Evolutionary conservation across 1,140 invertebrate species (phyloP).

Genomic region (Amphibalanus amphitrite): DNA sequence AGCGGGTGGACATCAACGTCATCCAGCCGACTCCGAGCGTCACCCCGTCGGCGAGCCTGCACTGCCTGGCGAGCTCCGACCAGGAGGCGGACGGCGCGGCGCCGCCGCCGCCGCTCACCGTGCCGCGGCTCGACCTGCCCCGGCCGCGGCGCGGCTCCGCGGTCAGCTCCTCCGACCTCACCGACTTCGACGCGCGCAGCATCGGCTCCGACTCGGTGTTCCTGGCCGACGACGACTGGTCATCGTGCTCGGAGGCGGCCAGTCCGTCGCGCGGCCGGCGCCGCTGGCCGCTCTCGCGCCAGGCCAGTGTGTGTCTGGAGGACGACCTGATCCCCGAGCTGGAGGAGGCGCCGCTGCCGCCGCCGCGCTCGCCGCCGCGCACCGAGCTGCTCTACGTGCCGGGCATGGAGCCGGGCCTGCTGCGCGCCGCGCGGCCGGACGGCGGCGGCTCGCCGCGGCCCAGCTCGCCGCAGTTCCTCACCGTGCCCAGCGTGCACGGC

Average conservation of each 20-base stretch:
- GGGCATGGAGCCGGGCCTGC: neutral
- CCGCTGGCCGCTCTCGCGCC: neutral
- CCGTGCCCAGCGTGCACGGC: neutral
- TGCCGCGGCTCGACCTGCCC: constrained; percentile 15
- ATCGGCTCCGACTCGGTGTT: constrained; percentile 19
- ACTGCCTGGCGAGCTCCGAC: constrained; percentile 9
- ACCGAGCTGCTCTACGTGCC: neutral
- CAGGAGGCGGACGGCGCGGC: constrained; percentile 12
- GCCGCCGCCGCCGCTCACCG: constrained; percentile 10
- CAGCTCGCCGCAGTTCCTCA: neutral
- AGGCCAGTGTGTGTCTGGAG: neutral
- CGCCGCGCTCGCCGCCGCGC: too few relatives aligned
- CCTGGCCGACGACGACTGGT: constrained; percentile 12
- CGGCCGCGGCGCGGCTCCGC: constrained; percentile 10
- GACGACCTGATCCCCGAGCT: neutral
- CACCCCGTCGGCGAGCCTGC: constrained; percentile 11
- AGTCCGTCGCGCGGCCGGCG: neutral
- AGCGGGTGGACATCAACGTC: constrained; percentile 19
- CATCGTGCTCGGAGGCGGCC: neutral
- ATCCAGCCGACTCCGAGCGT: constrained; percentile 19
- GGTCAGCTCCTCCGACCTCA: constrained; percentile 12
- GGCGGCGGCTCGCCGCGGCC: neutral
- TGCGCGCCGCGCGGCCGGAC: neutral
- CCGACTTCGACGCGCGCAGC: constrained; percentile 15
- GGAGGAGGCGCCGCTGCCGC: neutral